These are phyloP conservation scores for Scaptomyza tumidula DNA, from an alignment of 2,888 invertebrate species.

Conservation along the genomic window DNA sequence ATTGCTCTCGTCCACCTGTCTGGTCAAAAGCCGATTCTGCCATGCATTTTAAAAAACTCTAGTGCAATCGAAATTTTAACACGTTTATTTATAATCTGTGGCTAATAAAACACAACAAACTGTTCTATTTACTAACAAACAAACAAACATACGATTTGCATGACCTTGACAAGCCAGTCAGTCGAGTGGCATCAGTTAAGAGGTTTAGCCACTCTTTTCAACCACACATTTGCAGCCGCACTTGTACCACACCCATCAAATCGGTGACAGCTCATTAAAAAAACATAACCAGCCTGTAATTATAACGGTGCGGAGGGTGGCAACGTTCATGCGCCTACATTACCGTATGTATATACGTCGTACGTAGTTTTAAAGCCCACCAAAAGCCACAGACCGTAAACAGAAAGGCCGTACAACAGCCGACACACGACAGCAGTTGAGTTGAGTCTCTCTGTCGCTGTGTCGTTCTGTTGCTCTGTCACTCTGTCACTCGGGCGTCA, in stretches of 20 bases:
- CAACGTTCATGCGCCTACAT: conserved; percentile 20
- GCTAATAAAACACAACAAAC: conserved; percentile 27
- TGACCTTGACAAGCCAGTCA: conserved; percentile 26
- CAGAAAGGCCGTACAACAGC: conserved; percentile 17
- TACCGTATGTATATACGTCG: conserved; percentile 9
- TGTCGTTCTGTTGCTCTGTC: background rate
- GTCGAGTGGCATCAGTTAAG: conserved; percentile 18
- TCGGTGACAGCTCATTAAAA: conserved; percentile 68
- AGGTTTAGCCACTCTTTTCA: background rate
- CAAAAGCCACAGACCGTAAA: conserved; percentile 38
- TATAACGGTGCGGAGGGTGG: conserved; percentile 42
- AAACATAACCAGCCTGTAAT: conserved; percentile 68
- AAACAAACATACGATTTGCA: background rate
- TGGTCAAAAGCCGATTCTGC: background rate
- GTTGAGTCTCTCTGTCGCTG: background rate
- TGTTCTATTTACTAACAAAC: background rate
- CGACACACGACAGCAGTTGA: conserved; percentile 2
- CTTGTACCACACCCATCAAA: conserved; percentile 8
- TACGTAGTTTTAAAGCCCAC: conserved; percentile 8
- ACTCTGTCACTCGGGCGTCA: conserved; percentile 35
- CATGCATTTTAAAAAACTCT: conserved; percentile 6
- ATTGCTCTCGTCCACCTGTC: background rate
- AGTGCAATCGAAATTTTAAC: conserved; percentile 11
- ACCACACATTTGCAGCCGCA: too few relatives aligned
- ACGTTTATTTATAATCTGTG: conserved; percentile 6